phyloP scores from a whole-genome alignment of 2,888 invertebrate species.

The Heliconius ethilla region DNA sequence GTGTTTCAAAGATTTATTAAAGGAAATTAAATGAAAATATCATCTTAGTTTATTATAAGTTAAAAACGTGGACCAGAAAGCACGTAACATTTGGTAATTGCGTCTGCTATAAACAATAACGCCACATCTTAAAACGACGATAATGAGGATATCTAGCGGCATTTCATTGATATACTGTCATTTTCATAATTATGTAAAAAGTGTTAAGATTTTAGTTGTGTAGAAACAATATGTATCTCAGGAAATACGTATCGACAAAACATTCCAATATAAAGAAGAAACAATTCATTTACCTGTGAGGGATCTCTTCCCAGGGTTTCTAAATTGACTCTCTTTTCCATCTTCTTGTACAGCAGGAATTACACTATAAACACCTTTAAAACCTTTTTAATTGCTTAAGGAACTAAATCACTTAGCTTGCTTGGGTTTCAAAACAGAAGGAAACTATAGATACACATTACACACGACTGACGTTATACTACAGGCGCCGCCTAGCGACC shows the following conservation, averaged over 20 bases:
- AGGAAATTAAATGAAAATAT: constrained; percentile 22
- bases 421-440: constrained; percentile 84
- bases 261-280: constrained; percentile 75
- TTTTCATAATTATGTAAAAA: constrained; percentile 25
- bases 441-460: constrained; percentile 79
- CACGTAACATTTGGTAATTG: constrained; percentile 80
- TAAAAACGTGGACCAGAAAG: constrained; percentile 72
- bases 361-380: constrained; percentile 66
- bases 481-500: constrained; percentile 73
- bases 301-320: constrained; percentile 96
- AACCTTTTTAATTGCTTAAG: constrained; percentile 66
- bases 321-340: constrained; percentile 97
- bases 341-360: constrained; percentile 68
- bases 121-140: constrained; percentile 69
- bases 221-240: constrained; percentile 54
- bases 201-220: constrained; percentile 31
- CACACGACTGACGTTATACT: constrained; percentile 76
- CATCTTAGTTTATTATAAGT: constrained; percentile 45
- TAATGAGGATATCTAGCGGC: constrained; percentile 41
- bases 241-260: constrained; percentile 82
- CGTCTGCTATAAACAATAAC: constrained; percentile 74
- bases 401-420: constrained; percentile 80
- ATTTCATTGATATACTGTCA: constrained; percentile 17
- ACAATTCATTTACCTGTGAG: constrained; percentile 88
- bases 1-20: constrained; percentile 4